These are phyloP conservation scores for Melanotaenia boesemani DNA, from an alignment of 2,797 vertebrate species.

Conservation along the genomic window DNA sequence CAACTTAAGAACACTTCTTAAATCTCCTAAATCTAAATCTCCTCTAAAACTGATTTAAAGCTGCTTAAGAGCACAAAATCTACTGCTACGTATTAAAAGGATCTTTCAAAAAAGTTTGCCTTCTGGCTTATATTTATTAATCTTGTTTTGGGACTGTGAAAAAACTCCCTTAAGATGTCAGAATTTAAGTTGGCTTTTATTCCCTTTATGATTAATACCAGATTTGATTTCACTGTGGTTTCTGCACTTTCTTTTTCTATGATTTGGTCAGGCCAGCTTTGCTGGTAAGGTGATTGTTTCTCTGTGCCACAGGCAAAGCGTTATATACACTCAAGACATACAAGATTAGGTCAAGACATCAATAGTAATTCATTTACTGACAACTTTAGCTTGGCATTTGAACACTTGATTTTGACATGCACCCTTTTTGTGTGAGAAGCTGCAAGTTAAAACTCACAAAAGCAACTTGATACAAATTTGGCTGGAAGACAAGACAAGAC, in stretches of 20 bases:
- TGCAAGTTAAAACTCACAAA: slow-evolving; percentile 11
- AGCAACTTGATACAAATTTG: not conserved
- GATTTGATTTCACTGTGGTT: slow-evolving; percentile 1
- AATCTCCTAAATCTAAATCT: slow-evolving; percentile 23
- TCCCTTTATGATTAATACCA: not conserved
- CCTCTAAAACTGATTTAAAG: slow-evolving; percentile 39
- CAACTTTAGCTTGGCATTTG: not conserved
- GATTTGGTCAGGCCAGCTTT: not conserved
- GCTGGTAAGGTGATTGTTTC: not conserved
- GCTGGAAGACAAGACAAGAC: not conserved
- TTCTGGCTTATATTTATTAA: not conserved
- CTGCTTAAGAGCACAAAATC: slow-evolving; percentile 23
- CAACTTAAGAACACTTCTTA: too few species aligned
- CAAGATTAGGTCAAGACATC: slow-evolving; percentile 2
- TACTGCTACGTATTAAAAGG: slow-evolving; percentile 18
- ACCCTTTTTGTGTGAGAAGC: slow-evolving; percentile 1
- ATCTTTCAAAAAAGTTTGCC: not conserved
- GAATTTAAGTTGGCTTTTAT: not conserved
- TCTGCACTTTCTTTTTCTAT: not conserved
- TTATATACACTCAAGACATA: not conserved
- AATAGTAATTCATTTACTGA: slow-evolving; percentile 7
- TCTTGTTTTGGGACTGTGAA: not conserved
- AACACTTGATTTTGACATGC: slow-evolving; percentile 1
- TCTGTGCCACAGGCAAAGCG: not conserved
- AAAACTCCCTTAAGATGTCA: not conserved